Evolutionary conservation across 2,888 invertebrate genomes (phyloP), one percentile per base, ranked within the genome.

Genomic region (Cepaea hortensis): DNA sequence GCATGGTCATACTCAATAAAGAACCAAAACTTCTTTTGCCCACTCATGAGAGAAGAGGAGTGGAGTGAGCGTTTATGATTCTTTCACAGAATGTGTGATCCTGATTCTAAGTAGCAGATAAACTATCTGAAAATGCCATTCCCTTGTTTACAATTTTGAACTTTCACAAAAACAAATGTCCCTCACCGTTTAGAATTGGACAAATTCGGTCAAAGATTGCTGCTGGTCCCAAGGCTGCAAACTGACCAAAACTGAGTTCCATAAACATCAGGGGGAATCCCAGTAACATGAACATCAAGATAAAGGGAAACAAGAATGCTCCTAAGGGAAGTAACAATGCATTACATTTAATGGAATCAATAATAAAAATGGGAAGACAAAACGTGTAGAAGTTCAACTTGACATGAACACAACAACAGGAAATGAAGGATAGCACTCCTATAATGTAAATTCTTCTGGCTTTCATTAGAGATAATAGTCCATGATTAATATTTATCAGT

Each of bases 191-290:
- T 92, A 97, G 96, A 13, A 97, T 95, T 0, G 97, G 97, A 90
- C 96, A 97, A 93, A 97, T 97, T 91, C 96, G 96, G 91, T 96
- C 96, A 95, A 97, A 97, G 80, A 97, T 96, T n/a, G 97, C 97
- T 15, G 97, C 96, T 0, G 97, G 97, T 23, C 95, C 95, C 0
- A 95, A 91, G 11, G 91, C 92, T 55, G 93, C 93, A 91, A 90
- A 93, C 90, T 93, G 93, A 76, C 93, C 93, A 87, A 93, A 92
- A 5, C 93, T 90, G 80, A 93, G 91, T 88, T 93, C 93, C 91
- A 93, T 88, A 88, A 94, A 94, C 92, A 94, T 92, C 48, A 93
- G 91, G 6, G 94, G 94, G 55, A 94, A 91, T 7, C 94, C 94
- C 65, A 93, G 90, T 50, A 94, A 86, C 62, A 94, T 88, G 88